Base-by-base conservation (phyloP, 2,113 vertebrate genomes). In the Proterorhinus semilunaris region DNA sequence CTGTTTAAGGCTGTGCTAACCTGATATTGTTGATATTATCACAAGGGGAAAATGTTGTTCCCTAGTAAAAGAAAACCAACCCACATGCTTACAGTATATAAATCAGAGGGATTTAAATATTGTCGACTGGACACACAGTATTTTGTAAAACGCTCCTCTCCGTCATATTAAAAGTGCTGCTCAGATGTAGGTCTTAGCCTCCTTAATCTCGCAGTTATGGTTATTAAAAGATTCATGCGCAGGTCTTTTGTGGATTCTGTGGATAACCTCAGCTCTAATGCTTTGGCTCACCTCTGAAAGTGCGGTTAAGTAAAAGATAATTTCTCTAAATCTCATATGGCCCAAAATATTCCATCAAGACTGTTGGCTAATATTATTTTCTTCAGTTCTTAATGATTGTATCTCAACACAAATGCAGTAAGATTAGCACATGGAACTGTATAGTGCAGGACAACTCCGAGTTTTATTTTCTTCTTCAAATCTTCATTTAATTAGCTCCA, bases 191-290 rank as follows among this genome's bases (percentile, higher is more conserved):
- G 15, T 69, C 46, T 49, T 50, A 7, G 71, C 76, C 65, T 71
- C 63, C 68, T 82, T 76, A 69, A 76, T 83, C 70, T 83, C 74
- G 66, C 73, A 43, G 59, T 80, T 76, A 66, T 75, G 69, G 75
- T 81, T 74, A 82, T 68, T 81, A 83, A 84, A 78, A 76, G 16
- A 79, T 76, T 66, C 45, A 71, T 67, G 77, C 62, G 71, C 74
- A 79, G 12, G 6, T 83, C 67, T 82, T 81, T 81, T 85, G 72
- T 66, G 54, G 11, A 49, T 36, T 65, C 49, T 78, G 68, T 71
- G 27, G 69, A 71, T 50, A 73, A 62, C 74, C 55, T 10, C 1
- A 3, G 16, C 66, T 44, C 65, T 81, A 73, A 81, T 81, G 80
- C 66, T 75, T 73, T 51, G 55, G 64, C 7, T 46, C 63, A 58